Conservation (phyloP, 2,113 vertebrate genomes). For the Hylia prasina region DNA sequence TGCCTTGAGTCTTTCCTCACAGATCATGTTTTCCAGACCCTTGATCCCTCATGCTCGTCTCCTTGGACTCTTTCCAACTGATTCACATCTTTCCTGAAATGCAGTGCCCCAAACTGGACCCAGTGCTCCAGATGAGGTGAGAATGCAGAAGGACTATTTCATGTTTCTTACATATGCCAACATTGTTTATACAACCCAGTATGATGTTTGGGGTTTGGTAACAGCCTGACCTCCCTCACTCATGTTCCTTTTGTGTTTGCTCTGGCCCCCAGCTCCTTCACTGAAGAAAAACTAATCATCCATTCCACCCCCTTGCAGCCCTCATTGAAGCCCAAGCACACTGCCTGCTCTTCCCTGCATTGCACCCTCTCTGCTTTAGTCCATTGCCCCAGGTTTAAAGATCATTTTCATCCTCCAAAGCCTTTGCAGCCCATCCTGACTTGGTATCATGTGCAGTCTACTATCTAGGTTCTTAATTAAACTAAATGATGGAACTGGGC, state of each 20-base stretch:
- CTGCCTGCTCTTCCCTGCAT: background rate
- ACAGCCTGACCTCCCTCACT: background rate
- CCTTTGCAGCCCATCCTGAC: background rate
- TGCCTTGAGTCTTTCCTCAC: background rate
- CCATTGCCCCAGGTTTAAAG: background rate
- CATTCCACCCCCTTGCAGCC: background rate
- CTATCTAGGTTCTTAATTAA: background rate
- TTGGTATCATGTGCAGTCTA: background rate
- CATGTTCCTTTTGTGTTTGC: background rate
- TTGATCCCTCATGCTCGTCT: background rate
- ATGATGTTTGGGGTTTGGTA: background rate
- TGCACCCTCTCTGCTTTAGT: background rate
- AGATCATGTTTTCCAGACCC: conserved; percentile 16
- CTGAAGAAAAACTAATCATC: background rate
- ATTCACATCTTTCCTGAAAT: background rate
- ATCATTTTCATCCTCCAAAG: background rate
- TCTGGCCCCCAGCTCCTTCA: background rate
- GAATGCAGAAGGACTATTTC: conserved; percentile 4
- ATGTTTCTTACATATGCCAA: background rate
- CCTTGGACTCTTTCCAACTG: background rate
- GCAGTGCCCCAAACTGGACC: background rate
- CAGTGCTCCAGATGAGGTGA: background rate
- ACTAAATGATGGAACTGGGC: background rate
- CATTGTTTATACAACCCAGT: background rate
- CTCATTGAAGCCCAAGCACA: accelerated